Evolutionary conservation across 2,888 invertebrate genomes (phyloP).

Genomic region (Peribatodes rhomboidaria): DNA sequence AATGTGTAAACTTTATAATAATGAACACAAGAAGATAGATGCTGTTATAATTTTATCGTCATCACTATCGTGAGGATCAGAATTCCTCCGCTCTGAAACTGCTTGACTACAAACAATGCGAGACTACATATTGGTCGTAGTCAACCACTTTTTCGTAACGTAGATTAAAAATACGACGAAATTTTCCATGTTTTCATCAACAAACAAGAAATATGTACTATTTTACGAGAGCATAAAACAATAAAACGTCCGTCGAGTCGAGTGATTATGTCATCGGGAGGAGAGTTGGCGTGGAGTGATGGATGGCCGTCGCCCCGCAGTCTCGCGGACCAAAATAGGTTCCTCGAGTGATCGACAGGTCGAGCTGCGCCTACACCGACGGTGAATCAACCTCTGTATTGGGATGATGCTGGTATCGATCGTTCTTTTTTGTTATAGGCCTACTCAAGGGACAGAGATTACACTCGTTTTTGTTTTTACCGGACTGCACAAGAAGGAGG

Average conservation of each 20-base stretch:
- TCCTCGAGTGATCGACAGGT: slow-evolving; percentile 6
- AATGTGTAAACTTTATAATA: too few species aligned
- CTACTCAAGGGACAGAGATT: neutral
- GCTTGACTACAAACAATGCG: too few species aligned
- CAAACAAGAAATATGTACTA: slow-evolving; percentile 16
- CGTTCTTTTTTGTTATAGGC: neutral
- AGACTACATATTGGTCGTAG: neutral
- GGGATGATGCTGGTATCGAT: neutral
- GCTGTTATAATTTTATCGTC: neutral
- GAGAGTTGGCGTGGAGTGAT: slow-evolving; percentile 10
- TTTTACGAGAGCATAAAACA: slow-evolving; percentile 16
- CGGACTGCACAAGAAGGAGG: too few species aligned
- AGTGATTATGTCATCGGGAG: slow-evolving; percentile 28
- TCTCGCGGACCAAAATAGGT: slow-evolving; percentile 30
- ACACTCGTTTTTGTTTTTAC: neutral
- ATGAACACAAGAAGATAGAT: too few species aligned
- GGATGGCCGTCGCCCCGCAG: slow-evolving; percentile 26
- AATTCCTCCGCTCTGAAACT: too few species aligned
- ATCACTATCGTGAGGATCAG: too few species aligned
- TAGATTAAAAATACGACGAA: neutral
- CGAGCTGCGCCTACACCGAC: neutral
- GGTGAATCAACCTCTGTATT: slow-evolving; percentile 11
- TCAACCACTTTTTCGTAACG: neutral
- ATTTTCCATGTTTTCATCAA: slow-evolving; percentile 12
- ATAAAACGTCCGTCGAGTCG: slow-evolving; percentile 6